These are phyloP conservation scores for Labia minor DNA, from an alignment of 2,888 invertebrate genomes.

Conservation along the genomic window DNA sequence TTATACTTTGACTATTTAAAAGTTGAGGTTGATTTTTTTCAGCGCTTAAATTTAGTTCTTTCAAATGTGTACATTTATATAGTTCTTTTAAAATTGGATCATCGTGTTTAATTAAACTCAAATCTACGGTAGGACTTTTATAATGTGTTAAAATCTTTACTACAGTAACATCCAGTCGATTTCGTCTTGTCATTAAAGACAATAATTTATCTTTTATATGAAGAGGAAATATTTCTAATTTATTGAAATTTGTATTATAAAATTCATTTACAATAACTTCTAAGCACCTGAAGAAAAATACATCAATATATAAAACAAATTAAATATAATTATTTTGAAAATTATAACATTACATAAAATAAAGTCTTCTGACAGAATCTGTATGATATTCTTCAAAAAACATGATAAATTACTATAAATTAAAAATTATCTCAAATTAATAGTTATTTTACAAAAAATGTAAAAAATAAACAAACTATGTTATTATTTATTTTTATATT, in stretches of 20 bases:
- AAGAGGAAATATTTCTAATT: neutral
- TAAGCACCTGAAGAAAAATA: neutral
- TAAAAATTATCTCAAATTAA: too few relatives aligned
- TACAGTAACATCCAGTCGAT: neutral
- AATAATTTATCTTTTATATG: neutral
- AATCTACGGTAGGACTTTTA: neutral
- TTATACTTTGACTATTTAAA: constrained; percentile 16
- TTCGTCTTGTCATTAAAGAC: constrained; percentile 15
- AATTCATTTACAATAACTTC: constrained; percentile 13
- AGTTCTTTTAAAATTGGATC: constrained; percentile 2
- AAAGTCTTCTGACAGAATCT: neutral
- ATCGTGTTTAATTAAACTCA: neutral
- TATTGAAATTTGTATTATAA: neutral
- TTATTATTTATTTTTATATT: too few relatives aligned
- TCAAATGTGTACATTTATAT: neutral
- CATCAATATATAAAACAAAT: neutral
- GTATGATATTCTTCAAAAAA: neutral
- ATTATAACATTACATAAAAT: neutral
- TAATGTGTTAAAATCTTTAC: neutral
- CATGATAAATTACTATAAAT: neutral
- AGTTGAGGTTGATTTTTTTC: constrained; percentile 16
- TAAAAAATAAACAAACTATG: too few relatives aligned
- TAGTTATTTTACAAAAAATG: too few relatives aligned
- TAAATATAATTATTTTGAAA: neutral
- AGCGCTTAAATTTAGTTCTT: constrained; percentile 17